These are phyloP conservation scores for Morpho achilles DNA, from an alignment of 2,888 invertebrate genomes.

Conservation along the genomic window DNA sequence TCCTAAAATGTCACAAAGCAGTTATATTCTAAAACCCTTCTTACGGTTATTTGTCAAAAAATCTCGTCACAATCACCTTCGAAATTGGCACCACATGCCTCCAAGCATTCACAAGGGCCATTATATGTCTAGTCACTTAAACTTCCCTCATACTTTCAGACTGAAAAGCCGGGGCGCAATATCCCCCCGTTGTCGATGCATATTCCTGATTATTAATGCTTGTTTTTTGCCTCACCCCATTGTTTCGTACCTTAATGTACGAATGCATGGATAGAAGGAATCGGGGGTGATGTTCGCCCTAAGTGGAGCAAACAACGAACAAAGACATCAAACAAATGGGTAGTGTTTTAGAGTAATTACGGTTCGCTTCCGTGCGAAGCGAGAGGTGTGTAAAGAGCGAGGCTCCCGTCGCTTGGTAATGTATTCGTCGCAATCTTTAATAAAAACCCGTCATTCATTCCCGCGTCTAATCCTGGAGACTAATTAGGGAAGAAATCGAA, in stretches of 20 bases:
- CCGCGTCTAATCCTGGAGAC: constrained; percentile 29
- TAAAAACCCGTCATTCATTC: constrained; percentile 31
- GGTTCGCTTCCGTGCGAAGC: constrained; percentile 72
- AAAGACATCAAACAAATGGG: constrained; percentile 80
- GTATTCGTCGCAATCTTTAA: constrained; percentile 41
- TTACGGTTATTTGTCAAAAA: constrained; percentile 10
- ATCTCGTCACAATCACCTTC: constrained; percentile 12
- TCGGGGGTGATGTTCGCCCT: constrained; percentile 73
- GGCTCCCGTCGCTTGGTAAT: constrained; percentile 43
- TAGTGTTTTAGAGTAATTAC: constrained; percentile 79
- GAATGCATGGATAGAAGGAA: constrained; percentile 64
- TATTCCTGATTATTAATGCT: constrained; percentile 76
- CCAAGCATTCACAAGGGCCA: constrained; percentile 32
- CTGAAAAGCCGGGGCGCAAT: constrained; percentile 47
- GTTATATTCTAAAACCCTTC: not conserved
- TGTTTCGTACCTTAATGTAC: constrained; percentile 66
- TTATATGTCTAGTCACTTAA: constrained; percentile 54
- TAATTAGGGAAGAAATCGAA: constrained; percentile 30
- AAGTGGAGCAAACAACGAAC: constrained; percentile 77
- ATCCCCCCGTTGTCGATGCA: constrained; percentile 63
- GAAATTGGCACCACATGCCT: constrained; percentile 25
- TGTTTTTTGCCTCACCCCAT: constrained; percentile 72
- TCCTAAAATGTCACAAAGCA: not conserved
- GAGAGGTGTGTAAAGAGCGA: constrained; percentile 66
- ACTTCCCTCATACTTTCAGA: constrained; percentile 58